Percentiles rank a stretch among this genome's conserved stretches.
phyloP scores from a whole-genome alignment of 2,888 invertebrate species.

The Drosophila prolongata region DNA sequence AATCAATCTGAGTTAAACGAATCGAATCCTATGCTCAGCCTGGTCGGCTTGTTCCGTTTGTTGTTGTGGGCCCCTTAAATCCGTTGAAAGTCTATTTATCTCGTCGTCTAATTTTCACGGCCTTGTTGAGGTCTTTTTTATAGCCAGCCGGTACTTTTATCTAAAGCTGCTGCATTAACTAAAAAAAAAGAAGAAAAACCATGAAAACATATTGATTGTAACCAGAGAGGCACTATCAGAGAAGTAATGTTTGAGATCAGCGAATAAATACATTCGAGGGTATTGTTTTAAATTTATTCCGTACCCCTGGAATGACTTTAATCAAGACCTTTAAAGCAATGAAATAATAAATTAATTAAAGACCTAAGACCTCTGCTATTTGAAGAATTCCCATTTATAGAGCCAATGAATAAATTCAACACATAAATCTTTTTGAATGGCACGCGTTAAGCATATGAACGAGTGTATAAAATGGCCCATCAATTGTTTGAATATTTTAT shows the following conservation, averaged over 20 bases:
- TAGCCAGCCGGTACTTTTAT: slow-evolving; percentile 15
- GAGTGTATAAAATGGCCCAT: background rate
- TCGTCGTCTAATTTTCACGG: slow-evolving; percentile 14
- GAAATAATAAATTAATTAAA: too few relatives aligned
- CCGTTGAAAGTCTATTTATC: slow-evolving; percentile 29
- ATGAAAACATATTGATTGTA: slow-evolving; percentile 19
- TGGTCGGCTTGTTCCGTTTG: slow-evolving; percentile 23
- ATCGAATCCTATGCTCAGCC: slow-evolving; percentile 7
- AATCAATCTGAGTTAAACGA: slow-evolving; percentile 18
- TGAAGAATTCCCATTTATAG: background rate
- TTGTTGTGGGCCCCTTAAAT: slow-evolving; percentile 20
- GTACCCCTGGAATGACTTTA: too few relatives aligned
- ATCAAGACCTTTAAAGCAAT: too few relatives aligned
- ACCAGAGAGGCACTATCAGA: background rate
- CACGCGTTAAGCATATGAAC: slow-evolving; percentile 1
- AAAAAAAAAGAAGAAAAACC: slow-evolving; percentile 5
- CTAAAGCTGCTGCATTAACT: slow-evolving; percentile 38
- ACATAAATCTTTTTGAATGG: slow-evolving; percentile 16
- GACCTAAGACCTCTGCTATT: background rate
- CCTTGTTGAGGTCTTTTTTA: slow-evolving; percentile 29
- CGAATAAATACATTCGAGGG: too few relatives aligned
- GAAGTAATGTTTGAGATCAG: background rate
- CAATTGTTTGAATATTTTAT: background rate
- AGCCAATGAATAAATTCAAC: slow-evolving; percentile 11
- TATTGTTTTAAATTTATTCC: background rate